A percentile compares a stretch with the other conserved stretches of the same genome.
phyloP scores from a whole-genome alignment of 2,113 vertebrate genomes.

The Actenoides lindsayi region DNA sequence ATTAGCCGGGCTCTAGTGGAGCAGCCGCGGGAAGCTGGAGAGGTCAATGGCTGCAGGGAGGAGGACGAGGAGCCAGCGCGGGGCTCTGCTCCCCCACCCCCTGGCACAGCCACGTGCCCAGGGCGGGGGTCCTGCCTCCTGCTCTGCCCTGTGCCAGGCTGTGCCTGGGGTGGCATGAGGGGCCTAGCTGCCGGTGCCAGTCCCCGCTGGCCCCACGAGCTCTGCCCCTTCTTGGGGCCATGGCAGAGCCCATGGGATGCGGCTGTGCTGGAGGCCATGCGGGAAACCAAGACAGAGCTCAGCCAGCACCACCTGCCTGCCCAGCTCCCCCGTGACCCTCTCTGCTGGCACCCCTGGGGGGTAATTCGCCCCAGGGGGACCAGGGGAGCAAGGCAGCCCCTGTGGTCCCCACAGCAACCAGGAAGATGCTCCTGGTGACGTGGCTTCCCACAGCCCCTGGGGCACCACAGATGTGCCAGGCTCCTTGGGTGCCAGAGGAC shows the following conservation, averaged over 20 bases:
- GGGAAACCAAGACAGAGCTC: neutral
- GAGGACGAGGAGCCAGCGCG: neutral
- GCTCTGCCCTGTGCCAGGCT: fast-evolving
- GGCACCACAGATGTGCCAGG: neutral
- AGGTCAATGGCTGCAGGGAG: neutral
- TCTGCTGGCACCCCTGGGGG: fast-evolving
- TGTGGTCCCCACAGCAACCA: neutral
- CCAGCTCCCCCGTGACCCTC: neutral
- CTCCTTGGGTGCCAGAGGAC: neutral
- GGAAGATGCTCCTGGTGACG: neutral
- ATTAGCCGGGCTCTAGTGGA: neutral
- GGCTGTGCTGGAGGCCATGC: neutral
- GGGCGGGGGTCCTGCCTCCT: neutral
- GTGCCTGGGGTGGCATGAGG: fast-evolving
- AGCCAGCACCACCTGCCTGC: neutral
- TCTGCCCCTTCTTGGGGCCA: neutral
- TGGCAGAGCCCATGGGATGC: neutral
- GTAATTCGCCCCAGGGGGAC: neutral
- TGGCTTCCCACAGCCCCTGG: neutral
- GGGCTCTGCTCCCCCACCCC: neutral
- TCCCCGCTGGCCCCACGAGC: fast-evolving
- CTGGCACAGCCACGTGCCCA: fast-evolving
- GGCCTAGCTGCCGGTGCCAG: neutral
- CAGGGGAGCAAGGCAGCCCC: fast-evolving
- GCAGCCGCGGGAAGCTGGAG: fast-evolving